phyloP scores from a whole-genome alignment of 2,888 invertebrate genomes.

The Sphinx pinastri region DNA sequence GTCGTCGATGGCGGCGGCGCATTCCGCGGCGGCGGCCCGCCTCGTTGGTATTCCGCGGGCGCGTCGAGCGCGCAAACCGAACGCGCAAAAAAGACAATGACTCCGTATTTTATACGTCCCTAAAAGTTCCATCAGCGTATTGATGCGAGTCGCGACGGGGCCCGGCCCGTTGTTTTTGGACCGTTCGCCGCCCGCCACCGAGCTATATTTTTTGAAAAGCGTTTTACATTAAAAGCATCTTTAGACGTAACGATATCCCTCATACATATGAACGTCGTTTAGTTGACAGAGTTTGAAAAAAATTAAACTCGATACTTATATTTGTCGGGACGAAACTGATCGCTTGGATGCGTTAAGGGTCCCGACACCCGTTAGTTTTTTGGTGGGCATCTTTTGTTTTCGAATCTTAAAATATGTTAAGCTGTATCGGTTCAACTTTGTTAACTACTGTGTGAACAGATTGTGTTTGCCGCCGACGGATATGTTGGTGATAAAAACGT shows the following conservation, averaged over 20 bases:
- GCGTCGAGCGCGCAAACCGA: slow-evolving; percentile 65
- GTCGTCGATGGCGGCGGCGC: slow-evolving; percentile 42
- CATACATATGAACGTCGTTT: slow-evolving; percentile 33
- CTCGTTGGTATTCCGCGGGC: slow-evolving; percentile 74
- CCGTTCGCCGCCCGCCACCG: slow-evolving; percentile 45
- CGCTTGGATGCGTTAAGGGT: slow-evolving; percentile 17
- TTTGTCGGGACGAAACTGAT: slow-evolving; percentile 23
- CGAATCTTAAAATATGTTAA: slow-evolving; percentile 21
- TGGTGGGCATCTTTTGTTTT: slow-evolving; percentile 18
- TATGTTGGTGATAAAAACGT: slow-evolving; percentile 1
- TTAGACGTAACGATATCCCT: slow-evolving; percentile 37
- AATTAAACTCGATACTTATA: slow-evolving; percentile 25
- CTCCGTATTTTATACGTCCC: slow-evolving; percentile 77
- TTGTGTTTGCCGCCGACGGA: slow-evolving; percentile 7
- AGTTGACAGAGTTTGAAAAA: slow-evolving; percentile 27
- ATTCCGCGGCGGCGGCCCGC: slow-evolving; percentile 51
- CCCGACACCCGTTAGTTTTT: slow-evolving; percentile 20
- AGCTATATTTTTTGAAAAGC: slow-evolving; percentile 46
- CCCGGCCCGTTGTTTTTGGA: slow-evolving; percentile 39
- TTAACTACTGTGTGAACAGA: slow-evolving; percentile 23
- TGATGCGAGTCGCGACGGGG: slow-evolving; percentile 49
- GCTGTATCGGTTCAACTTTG: slow-evolving; percentile 18
- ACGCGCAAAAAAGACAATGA: slow-evolving; percentile 79
- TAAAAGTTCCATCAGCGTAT: slow-evolving; percentile 77
- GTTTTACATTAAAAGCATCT: slow-evolving; percentile 41